Percentiles rank a stretch among this genome's conserved stretches.
Conservation (phyloP, 1,140 invertebrate species). For the Gryon sp. region DNA sequence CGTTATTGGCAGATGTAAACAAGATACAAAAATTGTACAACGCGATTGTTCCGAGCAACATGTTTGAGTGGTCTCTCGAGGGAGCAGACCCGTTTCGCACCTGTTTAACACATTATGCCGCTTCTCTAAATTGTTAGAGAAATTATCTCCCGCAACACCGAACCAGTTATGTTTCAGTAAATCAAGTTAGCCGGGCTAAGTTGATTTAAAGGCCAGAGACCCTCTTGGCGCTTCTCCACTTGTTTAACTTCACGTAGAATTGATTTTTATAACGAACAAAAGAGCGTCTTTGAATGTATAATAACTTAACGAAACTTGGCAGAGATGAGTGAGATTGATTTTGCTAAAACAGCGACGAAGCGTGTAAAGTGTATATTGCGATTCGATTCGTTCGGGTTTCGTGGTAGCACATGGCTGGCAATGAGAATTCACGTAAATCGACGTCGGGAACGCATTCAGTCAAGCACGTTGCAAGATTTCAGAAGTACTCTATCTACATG, state of each 20-base stretch:
- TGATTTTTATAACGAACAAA: constrained; percentile 53
- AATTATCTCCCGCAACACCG: constrained; percentile 18
- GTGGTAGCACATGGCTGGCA: constrained; percentile 10
- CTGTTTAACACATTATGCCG: constrained; percentile 32
- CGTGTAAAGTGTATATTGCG: constrained; percentile 56
- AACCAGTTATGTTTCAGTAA: constrained; percentile 20
- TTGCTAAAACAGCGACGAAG: constrained; percentile 38
- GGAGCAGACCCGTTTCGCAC: constrained; percentile 15
- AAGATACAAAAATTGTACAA: constrained; percentile 1
- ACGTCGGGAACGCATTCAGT: constrained; percentile 47
- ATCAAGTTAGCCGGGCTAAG: constrained; percentile 10
- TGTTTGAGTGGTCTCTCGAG: constrained; percentile 1
- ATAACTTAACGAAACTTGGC: constrained; percentile 30
- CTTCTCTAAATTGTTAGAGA: constrained; percentile 9
- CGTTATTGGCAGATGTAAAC: background rate
- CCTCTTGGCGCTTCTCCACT: background rate
- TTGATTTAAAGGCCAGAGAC: constrained; percentile 20
- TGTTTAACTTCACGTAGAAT: constrained; percentile 2
- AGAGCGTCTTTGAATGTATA: constrained; percentile 52
- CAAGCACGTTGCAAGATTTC: constrained; percentile 60
- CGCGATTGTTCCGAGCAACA: background rate
- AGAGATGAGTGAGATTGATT: constrained; percentile 56
- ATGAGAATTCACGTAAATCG: constrained; percentile 53
- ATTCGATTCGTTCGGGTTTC: constrained; percentile 54
- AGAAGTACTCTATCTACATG: constrained; percentile 56